Evolutionary conservation across 2,797 vertebrate species (phyloP).

Genomic region (Tinamus major): DNA sequence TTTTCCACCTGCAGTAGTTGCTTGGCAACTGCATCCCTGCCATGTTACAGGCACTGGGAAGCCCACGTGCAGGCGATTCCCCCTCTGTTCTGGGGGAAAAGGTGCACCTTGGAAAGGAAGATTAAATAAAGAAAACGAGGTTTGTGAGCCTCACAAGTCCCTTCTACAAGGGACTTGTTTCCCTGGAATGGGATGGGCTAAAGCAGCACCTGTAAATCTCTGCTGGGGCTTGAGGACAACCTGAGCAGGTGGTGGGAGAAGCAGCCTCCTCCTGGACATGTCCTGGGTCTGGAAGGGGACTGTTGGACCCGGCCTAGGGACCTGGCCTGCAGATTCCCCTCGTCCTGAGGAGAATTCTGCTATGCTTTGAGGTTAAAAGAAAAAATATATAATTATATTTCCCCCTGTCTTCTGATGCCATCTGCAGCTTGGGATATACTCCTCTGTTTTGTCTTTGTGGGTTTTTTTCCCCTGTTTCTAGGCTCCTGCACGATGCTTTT

Average conservation of each 20-base stretch:
- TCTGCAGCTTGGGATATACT: not conserved
- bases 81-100: not conserved
- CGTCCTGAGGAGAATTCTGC: not conserved
- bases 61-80: not conserved
- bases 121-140: not conserved
- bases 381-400: not conserved
- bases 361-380: not conserved
- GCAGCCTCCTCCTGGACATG: not conserved
- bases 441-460: not conserved
- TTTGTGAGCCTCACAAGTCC: not conserved
- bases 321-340: not conserved
- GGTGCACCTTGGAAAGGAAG: not conserved
- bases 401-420: not conserved
- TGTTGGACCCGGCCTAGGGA: not conserved
- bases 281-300: not conserved
- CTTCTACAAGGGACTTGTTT: not conserved
- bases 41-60: not conserved
- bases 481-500: accelerated
- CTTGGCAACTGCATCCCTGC: not conserved
- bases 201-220: not conserved
- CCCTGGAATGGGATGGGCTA: not conserved
- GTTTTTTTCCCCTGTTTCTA: not conserved
- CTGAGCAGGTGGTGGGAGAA: not conserved
- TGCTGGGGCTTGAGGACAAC: not conserved
- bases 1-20: not conserved